Base-by-base conservation (phyloP, 2,113 vertebrate species). In the Paramisgurnus dabryanus region DNA sequence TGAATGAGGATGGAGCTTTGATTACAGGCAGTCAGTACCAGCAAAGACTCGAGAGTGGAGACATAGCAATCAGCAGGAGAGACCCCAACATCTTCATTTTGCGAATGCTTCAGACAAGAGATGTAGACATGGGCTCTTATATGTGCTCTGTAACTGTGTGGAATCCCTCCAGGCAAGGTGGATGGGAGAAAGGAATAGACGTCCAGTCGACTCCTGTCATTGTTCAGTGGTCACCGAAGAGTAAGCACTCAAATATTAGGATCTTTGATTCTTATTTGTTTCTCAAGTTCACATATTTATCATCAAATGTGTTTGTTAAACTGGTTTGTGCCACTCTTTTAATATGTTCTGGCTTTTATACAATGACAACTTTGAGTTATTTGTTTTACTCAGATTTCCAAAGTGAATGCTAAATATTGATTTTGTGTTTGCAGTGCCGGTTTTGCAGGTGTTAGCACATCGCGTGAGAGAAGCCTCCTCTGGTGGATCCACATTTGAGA, bases 401-500 rank as follows among this genome's bases (percentile, higher is more conserved):
- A 5, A 22, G 72, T 34, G 27, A 41, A 57, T 66, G 7, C 22
- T 68, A 71, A 60, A 72, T 58, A 39, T 70, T 60, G 15, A 12
- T 68, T 11, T 27, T 63, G 18, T 79, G 22, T 40, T 43, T 64
- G n/a, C 53, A 90, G 89, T 34, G 4, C 84, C 86, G n/a, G 58
- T 39, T 8, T 77, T 90, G 3, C 74, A 47, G 6, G 89, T 93
- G 0, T 45, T 76, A 2, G 96, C 96, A 0, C 90, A 90, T 47
- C 93, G 90, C 27, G 15, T 93, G 41, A 95, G 95, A 73, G 93
- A 94, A 0, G 96, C 95, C 67, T 93, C 95, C 0, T 94, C 92
- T 47, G 94, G 94, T 4, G 96, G 97, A n/a, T 94, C 95, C 11
- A 97, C 95, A 0, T 99, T 99, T 74, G 96, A 99, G 91, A 96